A percentile compares a stretch with the other conserved stretches of the same genome.
These are phyloP conservation scores for Psammodynastes pulverulentus DNA, from an alignment of 2,113 vertebrate genomes.

Conservation along the genomic window DNA sequence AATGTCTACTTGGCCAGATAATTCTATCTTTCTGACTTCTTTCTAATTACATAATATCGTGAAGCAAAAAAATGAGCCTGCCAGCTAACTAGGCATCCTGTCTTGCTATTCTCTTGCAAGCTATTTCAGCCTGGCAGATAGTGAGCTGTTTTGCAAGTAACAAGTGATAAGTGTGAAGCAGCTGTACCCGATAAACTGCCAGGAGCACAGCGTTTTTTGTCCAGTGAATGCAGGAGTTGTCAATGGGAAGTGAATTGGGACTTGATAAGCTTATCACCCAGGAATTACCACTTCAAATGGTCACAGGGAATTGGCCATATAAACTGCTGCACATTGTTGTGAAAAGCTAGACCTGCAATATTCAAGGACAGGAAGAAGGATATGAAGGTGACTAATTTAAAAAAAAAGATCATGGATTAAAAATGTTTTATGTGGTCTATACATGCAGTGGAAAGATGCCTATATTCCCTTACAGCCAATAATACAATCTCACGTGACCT, in stretches of 20 bases:
- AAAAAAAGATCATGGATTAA: not conserved
- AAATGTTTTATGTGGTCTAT: not conserved
- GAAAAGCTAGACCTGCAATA: not conserved
- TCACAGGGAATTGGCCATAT: not conserved
- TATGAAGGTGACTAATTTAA: not conserved
- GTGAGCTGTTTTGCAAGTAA: not conserved
- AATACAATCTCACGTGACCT: not conserved
- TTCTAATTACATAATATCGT: not conserved
- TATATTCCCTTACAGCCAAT: not conserved
- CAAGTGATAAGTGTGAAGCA: constrained; percentile 4
- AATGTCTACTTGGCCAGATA: not conserved
- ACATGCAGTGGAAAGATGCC: not conserved
- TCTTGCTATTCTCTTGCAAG: not conserved
- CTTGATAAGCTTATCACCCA: not conserved
- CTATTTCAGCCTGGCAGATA: not conserved
- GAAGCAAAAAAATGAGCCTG: not conserved
- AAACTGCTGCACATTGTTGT: not conserved
- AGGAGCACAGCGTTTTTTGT: not conserved
- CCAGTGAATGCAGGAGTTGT: not conserved
- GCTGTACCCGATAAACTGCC: not conserved
- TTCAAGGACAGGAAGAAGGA: not conserved
- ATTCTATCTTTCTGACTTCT: not conserved
- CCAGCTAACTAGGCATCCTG: not conserved
- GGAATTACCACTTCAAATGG: constrained; percentile 4
- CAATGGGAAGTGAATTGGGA: not conserved